Evolutionary conservation across 2,113 vertebrate genomes (phyloP), one percentile per base, ranked within the genome.

Genomic region (Platycercus adscitus): DNA sequence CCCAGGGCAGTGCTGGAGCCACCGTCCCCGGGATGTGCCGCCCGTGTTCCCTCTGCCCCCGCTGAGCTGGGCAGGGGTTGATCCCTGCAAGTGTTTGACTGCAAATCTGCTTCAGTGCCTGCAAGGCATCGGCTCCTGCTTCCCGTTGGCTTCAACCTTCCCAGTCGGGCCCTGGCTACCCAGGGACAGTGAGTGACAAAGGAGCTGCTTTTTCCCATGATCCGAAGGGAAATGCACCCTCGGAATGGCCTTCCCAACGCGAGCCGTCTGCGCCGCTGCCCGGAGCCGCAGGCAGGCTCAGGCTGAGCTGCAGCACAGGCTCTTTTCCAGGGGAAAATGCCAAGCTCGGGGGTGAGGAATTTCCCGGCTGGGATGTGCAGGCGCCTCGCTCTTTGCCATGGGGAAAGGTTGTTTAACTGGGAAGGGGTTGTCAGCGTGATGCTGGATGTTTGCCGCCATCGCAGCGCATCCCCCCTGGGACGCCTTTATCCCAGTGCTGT

Each of bases 221-320:
- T 88, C 86, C 76, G 72, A 83, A 95, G 92, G 95, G 95, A 95
- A 96, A 86, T 68, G 56, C 91, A 83, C 95, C 95, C 96, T 95
- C 93, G 90, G 60, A 91, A 90, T 3, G 72, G 72, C 88, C 92
- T 78, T 94, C 77, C 81, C 43, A 90, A 88, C 72, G 92, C 81
- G 69, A n/a, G 93, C 88, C 93, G 79, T 64, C 90, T 52, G 73
- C 88, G 15, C 17, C 13, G 35, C 91, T 72, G 94, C 89, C 86
- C 75, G 7, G 89, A 72, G 66, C 84, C 58, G 26, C 3, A 31
- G 84, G 89, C 91, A 80, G 39, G 55, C 47, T 47, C 85, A 2
- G 55, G 20, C 56, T 15, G 72, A 46, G 88, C 55, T 85, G 78
- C 88, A 66, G 28, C 84, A 78, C 88, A 66, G 72, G 50, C 78